Percentiles rank a stretch among this genome's conserved stretches.
Conservation (phyloP, 2,797 vertebrate species). For the Agapornis canus region DNA sequence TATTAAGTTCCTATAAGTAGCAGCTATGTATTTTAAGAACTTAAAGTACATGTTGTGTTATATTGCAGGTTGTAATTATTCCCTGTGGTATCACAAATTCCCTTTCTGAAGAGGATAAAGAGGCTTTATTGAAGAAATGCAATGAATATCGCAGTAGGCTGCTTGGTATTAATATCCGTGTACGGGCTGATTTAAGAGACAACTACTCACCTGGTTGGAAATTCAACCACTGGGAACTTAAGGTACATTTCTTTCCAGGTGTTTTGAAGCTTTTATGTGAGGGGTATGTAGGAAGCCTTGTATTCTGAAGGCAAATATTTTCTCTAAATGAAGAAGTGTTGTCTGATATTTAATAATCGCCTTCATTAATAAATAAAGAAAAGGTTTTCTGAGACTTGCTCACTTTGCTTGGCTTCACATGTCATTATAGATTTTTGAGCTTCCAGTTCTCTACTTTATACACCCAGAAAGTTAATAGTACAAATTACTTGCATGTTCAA, state of each 20-base stretch:
- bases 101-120: slow-evolving; percentile 88
- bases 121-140: slow-evolving; percentile 86
- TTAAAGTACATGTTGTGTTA: background rate
- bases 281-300: background rate
- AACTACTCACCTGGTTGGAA: slow-evolving; percentile 99
- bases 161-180: slow-evolving; percentile 80
- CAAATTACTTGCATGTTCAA: background rate
- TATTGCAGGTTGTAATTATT: slow-evolving; percentile 90
- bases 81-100: slow-evolving; percentile 94
- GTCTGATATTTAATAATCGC: background rate
- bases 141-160: slow-evolving; percentile 83
- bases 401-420: background rate
- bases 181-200: slow-evolving; percentile 87
- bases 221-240: slow-evolving; percentile 99
- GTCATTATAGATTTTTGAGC: background rate
- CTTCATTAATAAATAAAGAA: background rate
- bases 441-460: background rate
- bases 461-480: background rate
- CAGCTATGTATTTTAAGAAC: background rate
- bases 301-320: background rate
- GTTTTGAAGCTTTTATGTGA: background rate
- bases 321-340: background rate
- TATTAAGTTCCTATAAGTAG: background rate
- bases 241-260: slow-evolving; percentile 78
- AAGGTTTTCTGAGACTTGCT: background rate